Conservation (phyloP, 2,797 vertebrate genomes). For the Labeo calbasu region DNA sequence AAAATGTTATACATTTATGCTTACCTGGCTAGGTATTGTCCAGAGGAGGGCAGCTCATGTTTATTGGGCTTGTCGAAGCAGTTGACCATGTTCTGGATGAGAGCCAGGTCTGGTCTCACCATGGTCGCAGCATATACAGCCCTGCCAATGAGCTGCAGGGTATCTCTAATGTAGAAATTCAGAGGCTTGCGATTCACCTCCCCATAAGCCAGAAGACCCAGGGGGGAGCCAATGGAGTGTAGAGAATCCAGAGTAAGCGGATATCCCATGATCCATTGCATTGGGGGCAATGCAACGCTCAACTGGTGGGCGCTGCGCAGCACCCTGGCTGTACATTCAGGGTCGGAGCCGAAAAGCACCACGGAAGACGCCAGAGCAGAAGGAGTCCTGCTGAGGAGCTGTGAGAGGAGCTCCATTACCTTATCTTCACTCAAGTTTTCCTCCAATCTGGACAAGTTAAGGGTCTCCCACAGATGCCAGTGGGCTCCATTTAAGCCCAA, state of each 20-base stretch:
- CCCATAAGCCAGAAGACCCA: constrained; percentile 87
- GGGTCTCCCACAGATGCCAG: constrained; percentile 80
- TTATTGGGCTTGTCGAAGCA: constrained; percentile 77
- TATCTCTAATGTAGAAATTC: constrained; percentile 87
- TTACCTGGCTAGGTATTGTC: constrained; percentile 85
- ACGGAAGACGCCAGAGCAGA: constrained; percentile 76
- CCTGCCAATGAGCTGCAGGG: constrained; percentile 80
- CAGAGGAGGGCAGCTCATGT: constrained; percentile 74
- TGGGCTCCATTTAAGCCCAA: constrained; percentile 61
- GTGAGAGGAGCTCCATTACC: constrained; percentile 74
- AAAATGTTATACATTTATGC: constrained; percentile 37
- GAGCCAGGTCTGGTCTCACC: constrained; percentile 73
- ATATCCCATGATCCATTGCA: constrained; percentile 90
- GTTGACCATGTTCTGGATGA: constrained; percentile 78
- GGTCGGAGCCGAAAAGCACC: constrained; percentile 85
- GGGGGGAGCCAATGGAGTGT: constrained; percentile 85
- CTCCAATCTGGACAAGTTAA: constrained; percentile 80
- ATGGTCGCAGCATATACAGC: constrained; percentile 78
- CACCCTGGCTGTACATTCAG: constrained; percentile 74
- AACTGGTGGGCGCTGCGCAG: constrained; percentile 76
- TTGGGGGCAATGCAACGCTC: constrained; percentile 73
- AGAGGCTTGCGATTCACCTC: constrained; percentile 85
- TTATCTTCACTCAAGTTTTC: constrained; percentile 66
- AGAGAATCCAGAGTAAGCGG: constrained; percentile 82
- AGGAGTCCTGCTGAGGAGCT: constrained; percentile 75